These are phyloP conservation scores for Oegoconia quadripuncta DNA, from an alignment of 2,888 invertebrate species.

Conservation along the genomic window DNA sequence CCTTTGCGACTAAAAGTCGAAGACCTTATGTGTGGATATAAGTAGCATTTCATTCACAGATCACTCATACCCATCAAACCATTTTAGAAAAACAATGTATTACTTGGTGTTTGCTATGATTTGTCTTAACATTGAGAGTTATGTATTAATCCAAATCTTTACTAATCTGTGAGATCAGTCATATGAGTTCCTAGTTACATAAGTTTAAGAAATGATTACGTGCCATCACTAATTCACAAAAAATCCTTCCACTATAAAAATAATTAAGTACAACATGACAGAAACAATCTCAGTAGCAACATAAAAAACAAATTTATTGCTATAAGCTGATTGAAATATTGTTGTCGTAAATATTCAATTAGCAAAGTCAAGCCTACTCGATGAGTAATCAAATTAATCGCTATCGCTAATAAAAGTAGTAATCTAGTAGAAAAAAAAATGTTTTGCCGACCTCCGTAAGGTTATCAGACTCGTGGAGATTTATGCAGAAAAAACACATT, in stretches of 20 bases:
- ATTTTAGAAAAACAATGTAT: too few relatives aligned
- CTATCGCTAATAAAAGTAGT: constrained; percentile 6
- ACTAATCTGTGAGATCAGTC: too few relatives aligned
- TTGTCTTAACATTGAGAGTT: too few relatives aligned
- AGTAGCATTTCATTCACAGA: too few relatives aligned
- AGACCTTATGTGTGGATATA: too few relatives aligned
- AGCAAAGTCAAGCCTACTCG: constrained; percentile 4
- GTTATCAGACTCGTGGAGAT: constrained; percentile 21
- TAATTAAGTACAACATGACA: background rate
- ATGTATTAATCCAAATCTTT: too few relatives aligned
- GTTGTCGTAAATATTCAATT: constrained; percentile 18
- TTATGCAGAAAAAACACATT: constrained; percentile 28
- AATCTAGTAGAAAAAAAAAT: constrained; percentile 20
- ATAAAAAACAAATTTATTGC: constrained; percentile 13
- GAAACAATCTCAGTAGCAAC: constrained; percentile 5
- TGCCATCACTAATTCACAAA: background rate
- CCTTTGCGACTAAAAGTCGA: too few relatives aligned
- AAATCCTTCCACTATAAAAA: background rate
- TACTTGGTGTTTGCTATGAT: too few relatives aligned
- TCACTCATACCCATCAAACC: too few relatives aligned
- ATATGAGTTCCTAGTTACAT: too few relatives aligned
- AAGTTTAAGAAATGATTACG: too few relatives aligned
- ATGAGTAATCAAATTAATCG: constrained; percentile 11
- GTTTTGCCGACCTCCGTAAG: constrained; percentile 17
- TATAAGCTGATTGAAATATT: constrained; percentile 12